Evolutionary conservation across 1,140 invertebrate genomes (phyloP), one percentile per base, ranked within the genome.

Genomic region (Macrocentrus cingulum): DNA sequence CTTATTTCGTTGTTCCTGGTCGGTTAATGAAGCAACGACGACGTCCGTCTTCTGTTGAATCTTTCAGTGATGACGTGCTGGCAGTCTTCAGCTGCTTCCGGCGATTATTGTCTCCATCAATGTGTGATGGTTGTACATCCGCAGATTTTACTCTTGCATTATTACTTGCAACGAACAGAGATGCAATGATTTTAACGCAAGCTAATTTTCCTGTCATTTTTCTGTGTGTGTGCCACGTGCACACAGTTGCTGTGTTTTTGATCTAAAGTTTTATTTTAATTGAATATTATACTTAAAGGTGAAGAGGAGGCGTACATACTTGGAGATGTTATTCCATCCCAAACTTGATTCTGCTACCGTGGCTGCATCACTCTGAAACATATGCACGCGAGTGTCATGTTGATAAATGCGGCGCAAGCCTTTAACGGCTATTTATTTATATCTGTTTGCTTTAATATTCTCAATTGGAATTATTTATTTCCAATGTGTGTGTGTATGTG

Each of bases 291-390:
- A n/a, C n/a, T n/a, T n/a, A n/a, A n/a, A n/a, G n/a, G n/a, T n/a
- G n/a, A 15, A 39, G 8, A 39, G 36, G 11, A 39, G 36, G 11
- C 36, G 15, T 13, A n/a, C 36, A 29, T 29, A 29, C 25, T 29
- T 29, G 25, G 36, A 19, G 44, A 46, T 46, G 44, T 46, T 23
- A 46, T 46, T 46, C 22, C 44, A 46, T 46, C 44, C 44, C 44
- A 46, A 46, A 46, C 16, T 7, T 13, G 20, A 46, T 18, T 46
- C 18, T 42, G 41, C 18, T 18, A 23, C 25, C 44, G 19, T 46
- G n/a, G n/a, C 8, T 23, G 9, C 3, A 23, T 19, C 7, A 22
- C 15, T 15, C 20, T 19, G 44, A 23, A 18, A 46, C 7, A 22
- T 46, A 22, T 22, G 19, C 25, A 42, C 44, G 20, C 44, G 20